Evolutionary conservation across 2,113 vertebrate genomes (phyloP).

Genomic region (Saccopteryx bilineata): DNA sequence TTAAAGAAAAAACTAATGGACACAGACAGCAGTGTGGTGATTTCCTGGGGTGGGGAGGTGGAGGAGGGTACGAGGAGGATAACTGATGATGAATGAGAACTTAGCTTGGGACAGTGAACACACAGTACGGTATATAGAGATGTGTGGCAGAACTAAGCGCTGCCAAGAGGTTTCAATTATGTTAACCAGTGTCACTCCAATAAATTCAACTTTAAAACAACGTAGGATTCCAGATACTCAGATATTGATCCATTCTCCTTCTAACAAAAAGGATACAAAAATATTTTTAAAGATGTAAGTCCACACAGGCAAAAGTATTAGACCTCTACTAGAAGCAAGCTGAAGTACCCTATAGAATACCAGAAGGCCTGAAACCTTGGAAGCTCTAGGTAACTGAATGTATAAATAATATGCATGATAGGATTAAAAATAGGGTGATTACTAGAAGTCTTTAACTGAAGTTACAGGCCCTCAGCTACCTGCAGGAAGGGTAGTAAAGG

Average conservation of each 20-base stretch:
- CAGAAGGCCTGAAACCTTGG: background rate
- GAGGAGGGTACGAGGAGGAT: no score
- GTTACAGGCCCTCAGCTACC: background rate
- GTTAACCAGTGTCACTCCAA: no score
- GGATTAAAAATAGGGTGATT: background rate
- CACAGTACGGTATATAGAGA: no score
- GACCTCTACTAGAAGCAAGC: background rate
- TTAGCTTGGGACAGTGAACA: no score
- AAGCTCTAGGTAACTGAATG: background rate
- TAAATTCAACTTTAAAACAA: no score
- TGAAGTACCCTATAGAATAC: background rate
- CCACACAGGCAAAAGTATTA: slow-evolving; percentile 40
- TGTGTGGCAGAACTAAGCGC: no score
- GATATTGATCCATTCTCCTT: background rate
- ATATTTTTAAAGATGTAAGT: background rate
- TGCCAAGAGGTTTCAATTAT: no score
- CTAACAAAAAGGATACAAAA: slow-evolving; percentile 43
- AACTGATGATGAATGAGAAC: no score
- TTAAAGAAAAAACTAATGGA: no score
- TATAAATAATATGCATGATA: background rate
- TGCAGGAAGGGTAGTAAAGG: background rate
- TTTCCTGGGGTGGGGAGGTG: no score
- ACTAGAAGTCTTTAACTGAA: background rate
- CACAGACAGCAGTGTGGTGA: no score
- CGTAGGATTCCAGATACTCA: background rate